Percentiles rank a stretch among this genome's conserved stretches.
phyloP scores from a whole-genome alignment of 1,140 invertebrate species.

The Drosophila bifasciata region DNA sequence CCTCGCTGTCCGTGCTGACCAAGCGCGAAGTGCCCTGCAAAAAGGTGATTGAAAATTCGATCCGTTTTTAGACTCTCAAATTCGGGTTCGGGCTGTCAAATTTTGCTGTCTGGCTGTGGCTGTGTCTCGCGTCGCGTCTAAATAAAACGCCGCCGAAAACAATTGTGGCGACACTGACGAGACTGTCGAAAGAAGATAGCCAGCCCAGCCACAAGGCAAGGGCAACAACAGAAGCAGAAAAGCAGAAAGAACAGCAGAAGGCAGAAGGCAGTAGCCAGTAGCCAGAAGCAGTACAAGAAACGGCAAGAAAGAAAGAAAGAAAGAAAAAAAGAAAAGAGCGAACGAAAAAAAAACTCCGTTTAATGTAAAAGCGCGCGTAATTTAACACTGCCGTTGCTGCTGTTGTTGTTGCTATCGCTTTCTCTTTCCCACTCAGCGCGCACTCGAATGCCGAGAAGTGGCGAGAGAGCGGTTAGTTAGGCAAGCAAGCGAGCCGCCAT shows the following conservation, averaged over 20 bases:
- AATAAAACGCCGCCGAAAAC: too few relatives aligned
- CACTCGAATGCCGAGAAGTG: too few relatives aligned
- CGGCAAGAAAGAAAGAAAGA: constrained; percentile 5
- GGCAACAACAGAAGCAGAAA: constrained; percentile 43
- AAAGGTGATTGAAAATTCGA: constrained; percentile 15
- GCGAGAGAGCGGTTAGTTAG: not conserved
- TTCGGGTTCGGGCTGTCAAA: not conserved
- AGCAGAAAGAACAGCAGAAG: constrained; percentile 27
- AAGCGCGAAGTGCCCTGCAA: constrained; percentile 86
- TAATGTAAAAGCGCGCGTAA: constrained; percentile 78
- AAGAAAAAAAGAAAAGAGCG: constrained; percentile 13
- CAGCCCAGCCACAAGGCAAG: constrained; percentile 17
- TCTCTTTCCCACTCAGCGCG: constrained; percentile 60
- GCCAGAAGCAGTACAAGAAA: constrained; percentile 20
- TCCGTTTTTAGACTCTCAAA: constrained; percentile 10
- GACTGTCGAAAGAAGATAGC: constrained; percentile 32
- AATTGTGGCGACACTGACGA: not conserved
- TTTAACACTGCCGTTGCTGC: constrained; percentile 66
- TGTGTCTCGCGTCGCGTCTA: too few relatives aligned
- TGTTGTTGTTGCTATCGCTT: constrained; percentile 62
- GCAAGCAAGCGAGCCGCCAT: constrained; percentile 15
- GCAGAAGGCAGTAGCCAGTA: constrained; percentile 8
- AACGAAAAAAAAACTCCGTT: constrained; percentile 47
- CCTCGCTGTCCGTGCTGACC: constrained; percentile 87
- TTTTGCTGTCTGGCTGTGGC: constrained; percentile 4